These are phyloP conservation scores for Craterocephalus amniculus DNA, from an alignment of 2,797 vertebrate species.

Conservation along the genomic window DNA sequence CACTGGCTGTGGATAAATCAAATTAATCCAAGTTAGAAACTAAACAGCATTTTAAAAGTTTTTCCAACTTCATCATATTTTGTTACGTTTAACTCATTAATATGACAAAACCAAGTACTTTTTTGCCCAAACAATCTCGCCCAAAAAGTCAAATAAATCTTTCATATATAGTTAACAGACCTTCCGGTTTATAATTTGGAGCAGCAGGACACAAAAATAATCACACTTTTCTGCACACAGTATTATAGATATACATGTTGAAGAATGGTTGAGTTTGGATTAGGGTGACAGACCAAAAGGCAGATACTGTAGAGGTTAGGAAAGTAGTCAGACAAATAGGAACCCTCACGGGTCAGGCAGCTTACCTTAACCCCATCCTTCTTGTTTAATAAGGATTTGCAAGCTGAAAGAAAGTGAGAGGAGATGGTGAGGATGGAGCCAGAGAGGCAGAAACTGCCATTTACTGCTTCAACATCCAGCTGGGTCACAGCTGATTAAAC, in stretches of 20 bases:
- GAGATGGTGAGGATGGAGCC: conserved; percentile 16
- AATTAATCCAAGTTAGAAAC: conserved; percentile 25
- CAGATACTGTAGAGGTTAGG: conserved; percentile 17
- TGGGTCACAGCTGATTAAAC: neutral
- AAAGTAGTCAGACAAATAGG: conserved; percentile 20
- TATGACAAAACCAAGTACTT: neutral
- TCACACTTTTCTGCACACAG: neutral
- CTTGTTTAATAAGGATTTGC: conserved; percentile 98
- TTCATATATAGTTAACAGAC: conserved; percentile 9
- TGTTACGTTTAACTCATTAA: conserved; percentile 10
- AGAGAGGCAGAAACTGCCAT: neutral
- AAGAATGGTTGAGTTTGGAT: conserved; percentile 9
- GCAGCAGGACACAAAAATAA: conserved; percentile 26
- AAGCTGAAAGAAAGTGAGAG: conserved; percentile 85
- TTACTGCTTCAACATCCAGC: neutral
- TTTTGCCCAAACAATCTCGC: conserved; percentile 1
- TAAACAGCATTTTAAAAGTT: conserved; percentile 17
- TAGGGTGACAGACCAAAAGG: conserved; percentile 25
- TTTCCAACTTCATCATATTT: conserved; percentile 5
- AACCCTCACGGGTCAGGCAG: conserved; percentile 18
- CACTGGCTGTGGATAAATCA: conserved; percentile 37
- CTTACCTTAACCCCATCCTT: conserved; percentile 99
- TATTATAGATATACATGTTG: conserved; percentile 33
- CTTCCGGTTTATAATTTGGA: neutral
- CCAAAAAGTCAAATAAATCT: conserved; percentile 6